Evolutionary conservation across 2,113 vertebrate genomes (phyloP), one percentile per base, ranked within the genome.

Genomic region (Gymnogyps californianus): DNA sequence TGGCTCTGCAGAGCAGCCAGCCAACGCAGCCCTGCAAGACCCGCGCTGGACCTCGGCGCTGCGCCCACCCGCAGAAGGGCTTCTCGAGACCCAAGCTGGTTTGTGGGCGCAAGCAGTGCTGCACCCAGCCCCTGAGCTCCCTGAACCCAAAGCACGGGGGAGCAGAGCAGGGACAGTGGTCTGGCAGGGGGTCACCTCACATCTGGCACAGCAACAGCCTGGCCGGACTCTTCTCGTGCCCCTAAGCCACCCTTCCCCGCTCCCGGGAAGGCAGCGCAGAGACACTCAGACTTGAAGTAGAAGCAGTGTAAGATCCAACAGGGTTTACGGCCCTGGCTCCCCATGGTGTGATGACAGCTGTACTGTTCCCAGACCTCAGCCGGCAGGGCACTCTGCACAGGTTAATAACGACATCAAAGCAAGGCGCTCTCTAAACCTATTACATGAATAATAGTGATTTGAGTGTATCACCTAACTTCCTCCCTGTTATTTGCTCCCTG

Each of bases 301-400:
- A 15, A 69, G 40, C 18, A 3, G 21, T 2, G 25, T 18, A 9
- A 51, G 57, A 40, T 2, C 3, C 2, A 46, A 22, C 2, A 5
- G 42, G 46, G 38, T 10, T 26, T 9, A 12, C 8, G 47, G 38
- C 24, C 75, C 32, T 16, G n/a, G 57, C 24, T 64, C 36, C 49
- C 51, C 4, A 0, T 1, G 6, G 10, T 7, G 21, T 10, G 76
- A 47, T 2, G n/a, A 8, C 0, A 5, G 51, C 38, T 46, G 29
- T 13, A 4, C 72, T 19, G 22, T 2, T 51, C 20, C 31, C 36
- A 80, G n/a, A 11, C 61, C 24, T 4, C 15, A 62, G 47, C 32
- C 11, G 2, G 42, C 75, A 38, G 1, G 7, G 55, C 75, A 36
- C 36, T 20, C 49, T 12, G 25, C 44, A 25, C 42, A 8, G 51